A percentile compares a stretch with the other conserved stretches of the same genome.
Conservation (phyloP, 2,888 invertebrate genomes). For the Disparrhopalites patrizii region DNA sequence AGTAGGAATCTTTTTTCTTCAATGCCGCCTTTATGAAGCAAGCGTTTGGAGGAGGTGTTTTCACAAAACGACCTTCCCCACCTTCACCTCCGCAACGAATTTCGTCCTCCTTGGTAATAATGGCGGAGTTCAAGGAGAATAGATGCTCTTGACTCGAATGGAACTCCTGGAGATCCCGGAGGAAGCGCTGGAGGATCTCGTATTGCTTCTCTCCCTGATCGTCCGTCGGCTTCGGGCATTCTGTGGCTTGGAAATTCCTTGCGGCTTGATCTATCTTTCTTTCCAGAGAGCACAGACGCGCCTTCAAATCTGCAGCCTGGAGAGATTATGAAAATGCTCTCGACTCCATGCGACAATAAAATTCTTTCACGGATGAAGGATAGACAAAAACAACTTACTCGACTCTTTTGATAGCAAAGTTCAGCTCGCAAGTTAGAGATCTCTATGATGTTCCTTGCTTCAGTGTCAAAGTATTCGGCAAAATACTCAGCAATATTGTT, state of each 20-base stretch:
- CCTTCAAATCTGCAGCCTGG: no score
- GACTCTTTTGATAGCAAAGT: constrained; percentile 40
- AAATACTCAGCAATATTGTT: constrained; percentile 38
- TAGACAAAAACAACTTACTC: neutral
- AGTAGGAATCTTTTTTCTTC: neutral
- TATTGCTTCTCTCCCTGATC: neutral
- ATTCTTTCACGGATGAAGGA: neutral
- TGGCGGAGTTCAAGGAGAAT: neutral
- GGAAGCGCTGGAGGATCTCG: constrained; percentile 18
- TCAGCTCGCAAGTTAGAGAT: constrained; percentile 42
- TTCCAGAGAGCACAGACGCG: neutral
- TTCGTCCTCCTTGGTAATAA: constrained; percentile 8
- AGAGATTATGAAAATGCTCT: no score
- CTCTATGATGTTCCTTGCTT: constrained; percentile 28
- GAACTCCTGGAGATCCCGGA: constrained; percentile 12
- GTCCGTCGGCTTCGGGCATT: neutral
- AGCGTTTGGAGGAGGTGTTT: no score
- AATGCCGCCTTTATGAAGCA: neutral
- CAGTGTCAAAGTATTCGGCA: constrained; percentile 43
- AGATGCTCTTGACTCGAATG: constrained; percentile 8
- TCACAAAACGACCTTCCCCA: no score
- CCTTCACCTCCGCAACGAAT: neutral
- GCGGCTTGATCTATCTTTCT: neutral
- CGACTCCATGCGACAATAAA: no score
- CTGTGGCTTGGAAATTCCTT: neutral